Evolutionary conservation across 2,113 vertebrate species (phyloP), one percentile per base, ranked within the genome.

Genomic region (Charina bottae): DNA sequence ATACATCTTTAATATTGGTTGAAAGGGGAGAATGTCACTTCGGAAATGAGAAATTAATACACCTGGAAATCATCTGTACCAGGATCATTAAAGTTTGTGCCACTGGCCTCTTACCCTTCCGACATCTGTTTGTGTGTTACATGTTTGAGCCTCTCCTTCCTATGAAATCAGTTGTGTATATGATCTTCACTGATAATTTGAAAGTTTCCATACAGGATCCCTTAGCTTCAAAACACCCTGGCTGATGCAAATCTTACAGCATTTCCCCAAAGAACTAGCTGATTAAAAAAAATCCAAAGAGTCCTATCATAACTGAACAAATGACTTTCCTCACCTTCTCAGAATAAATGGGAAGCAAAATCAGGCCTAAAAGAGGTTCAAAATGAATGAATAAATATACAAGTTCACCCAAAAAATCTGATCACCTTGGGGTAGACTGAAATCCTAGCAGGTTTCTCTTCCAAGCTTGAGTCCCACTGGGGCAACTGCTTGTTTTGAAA

Each of bases 241-340:
- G 93, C 92, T 97, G 97, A 97, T 92, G 97, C 92, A 97, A 91
- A 97, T 64, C 53, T 62, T 83, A 95, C 37, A 26, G 90, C 89
- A 96, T 94, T 78, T 95, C 83, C 95, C 95, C 95, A 86, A 93
- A 97, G 93, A 95, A 94, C 64, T 0, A 89, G 5, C 33, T 89
- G 95, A 89, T 90, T 84, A 95, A 21, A 49, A 83, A 15, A 19
- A 90, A 6, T 33, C 33, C 72, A 91, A 90, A 94, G 93, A 94
- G 24, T 93, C 95, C 84, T 55, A 89, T 89, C 90, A 85, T 91
- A 94, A 90, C 91, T 49, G 26, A 64, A 49, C 24, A 17, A 68
- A 54, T 0, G 19, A 4, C 2, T 78, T 91, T 53, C 56, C 28
- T 13, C 24, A 88, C 83, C 15, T 59, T 93, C 11, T 6, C 21